These are phyloP conservation scores for Osmerus mordax DNA, from an alignment of 2,113 vertebrate species.

Conservation along the genomic window DNA sequence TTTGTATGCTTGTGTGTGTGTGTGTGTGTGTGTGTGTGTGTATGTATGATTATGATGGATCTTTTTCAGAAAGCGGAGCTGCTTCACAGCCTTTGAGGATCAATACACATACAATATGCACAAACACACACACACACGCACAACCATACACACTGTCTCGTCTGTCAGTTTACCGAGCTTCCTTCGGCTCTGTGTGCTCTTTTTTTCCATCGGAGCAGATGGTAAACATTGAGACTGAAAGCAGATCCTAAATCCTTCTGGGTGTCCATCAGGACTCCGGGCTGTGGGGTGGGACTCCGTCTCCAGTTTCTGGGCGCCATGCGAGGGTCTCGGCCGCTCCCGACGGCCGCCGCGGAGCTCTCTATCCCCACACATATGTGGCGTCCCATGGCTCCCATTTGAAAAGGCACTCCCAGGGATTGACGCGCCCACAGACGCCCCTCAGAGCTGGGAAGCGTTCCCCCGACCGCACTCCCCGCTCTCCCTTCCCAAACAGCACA, in stretches of 20 bases:
- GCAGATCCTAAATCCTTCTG: slow-evolving; percentile 65
- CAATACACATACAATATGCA: slow-evolving; percentile 56
- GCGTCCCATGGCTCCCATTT: slow-evolving; percentile 12
- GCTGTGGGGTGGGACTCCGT: slow-evolving; percentile 48
- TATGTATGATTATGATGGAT: slow-evolving; percentile 43
- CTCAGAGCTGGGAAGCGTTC: not conserved
- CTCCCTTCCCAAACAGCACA: not conserved
- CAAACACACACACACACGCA: slow-evolving; percentile 29
- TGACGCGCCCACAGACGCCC: too few species aligned
- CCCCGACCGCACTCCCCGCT: not conserved
- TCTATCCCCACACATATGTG: slow-evolving; percentile 8
- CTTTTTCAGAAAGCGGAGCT: slow-evolving; percentile 60
- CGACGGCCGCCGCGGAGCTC: not conserved
- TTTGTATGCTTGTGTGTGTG: slow-evolving; percentile 15
- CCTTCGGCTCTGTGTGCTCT: slow-evolving; percentile 47
- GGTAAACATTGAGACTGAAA: slow-evolving; percentile 69
- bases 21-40: not conserved
- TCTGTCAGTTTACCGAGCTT: slow-evolving; percentile 63
- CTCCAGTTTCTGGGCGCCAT: slow-evolving; percentile 47
- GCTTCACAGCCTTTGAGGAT: slow-evolving; percentile 50
- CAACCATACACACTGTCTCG: slow-evolving; percentile 47
- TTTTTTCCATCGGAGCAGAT: slow-evolving; percentile 66
- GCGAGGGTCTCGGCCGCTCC: slow-evolving; percentile 5
- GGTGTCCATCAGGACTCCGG: slow-evolving; percentile 59
- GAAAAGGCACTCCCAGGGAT: slow-evolving; percentile 4